Percentiles rank a stretch among this genome's conserved stretches.
Evolutionary conservation across 2,888 invertebrate genomes (phyloP).

Genomic region (Drosophila cracens): DNA sequence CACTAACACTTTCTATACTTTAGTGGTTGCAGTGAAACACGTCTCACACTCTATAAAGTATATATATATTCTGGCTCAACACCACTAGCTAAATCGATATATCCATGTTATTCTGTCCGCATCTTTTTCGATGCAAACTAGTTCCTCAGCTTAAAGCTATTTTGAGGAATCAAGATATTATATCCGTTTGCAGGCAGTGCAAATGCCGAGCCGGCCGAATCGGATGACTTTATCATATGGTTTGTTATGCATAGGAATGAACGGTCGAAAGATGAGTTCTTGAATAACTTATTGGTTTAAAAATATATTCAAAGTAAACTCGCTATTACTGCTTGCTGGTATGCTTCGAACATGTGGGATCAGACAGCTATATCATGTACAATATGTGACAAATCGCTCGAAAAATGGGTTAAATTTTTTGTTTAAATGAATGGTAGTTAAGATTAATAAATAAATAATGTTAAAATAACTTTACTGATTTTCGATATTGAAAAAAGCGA

Average conservation of each 20-base stretch:
- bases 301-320: not conserved
- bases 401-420: not conserved
- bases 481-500: too few species aligned
- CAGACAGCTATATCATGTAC: not conserved
- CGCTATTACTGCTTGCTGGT: too few species aligned
- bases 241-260: not conserved
- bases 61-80: not conserved
- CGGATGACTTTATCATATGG: not conserved
- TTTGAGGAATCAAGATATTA: not conserved
- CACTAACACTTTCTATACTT: too few species aligned
- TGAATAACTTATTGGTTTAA: not conserved
- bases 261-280: not conserved
- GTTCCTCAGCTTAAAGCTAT: too few species aligned
- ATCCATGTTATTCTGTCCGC: not conserved
- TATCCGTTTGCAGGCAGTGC: not conserved
- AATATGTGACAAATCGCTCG: not conserved
- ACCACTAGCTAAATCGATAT: not conserved
- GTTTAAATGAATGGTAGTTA: not conserved
- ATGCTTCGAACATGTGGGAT: not conserved
- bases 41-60: not conserved
- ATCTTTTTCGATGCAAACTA: not conserved
- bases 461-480: too few species aligned
- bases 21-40: not conserved
- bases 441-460: too few species aligned
- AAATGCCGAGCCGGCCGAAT: not conserved